phyloP scores from a whole-genome alignment of 2,797 vertebrate genomes.

The Protonibea diacanthus region DNA sequence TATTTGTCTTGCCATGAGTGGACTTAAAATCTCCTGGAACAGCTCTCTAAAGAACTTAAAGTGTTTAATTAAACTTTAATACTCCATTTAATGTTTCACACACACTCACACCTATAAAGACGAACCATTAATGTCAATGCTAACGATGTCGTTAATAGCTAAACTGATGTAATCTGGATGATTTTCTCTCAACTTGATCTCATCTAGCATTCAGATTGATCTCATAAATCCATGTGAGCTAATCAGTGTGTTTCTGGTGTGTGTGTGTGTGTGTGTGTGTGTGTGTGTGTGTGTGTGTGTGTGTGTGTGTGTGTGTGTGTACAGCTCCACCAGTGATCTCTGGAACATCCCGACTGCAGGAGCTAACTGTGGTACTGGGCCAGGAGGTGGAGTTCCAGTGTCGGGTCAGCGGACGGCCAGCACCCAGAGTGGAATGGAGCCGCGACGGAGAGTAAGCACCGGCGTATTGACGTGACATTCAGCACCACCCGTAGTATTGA shows the following conservation, averaged over 20 bases:
- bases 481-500: neutral
- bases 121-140: neutral
- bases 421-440: conserved; percentile 90
- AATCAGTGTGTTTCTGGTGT: conserved; percentile 2
- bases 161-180: neutral
- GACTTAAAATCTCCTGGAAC: neutral
- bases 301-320: conserved; percentile 29
- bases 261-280: conserved; percentile 15
- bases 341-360: conserved; percentile 84
- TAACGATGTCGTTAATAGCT: conserved; percentile 1
- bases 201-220: neutral
- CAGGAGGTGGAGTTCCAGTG: conserved; percentile 88
- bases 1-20: conserved; percentile 4
- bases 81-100: neutral
- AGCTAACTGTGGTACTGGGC: conserved; percentile 83
- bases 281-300: conserved; percentile 27
- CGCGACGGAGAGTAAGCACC: conserved; percentile 90
- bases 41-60: neutral
- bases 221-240: conserved; percentile 8
- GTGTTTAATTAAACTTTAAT: conserved; percentile 17
- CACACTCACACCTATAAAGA: neutral
- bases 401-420: conserved; percentile 84
- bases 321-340: conserved; percentile 89
- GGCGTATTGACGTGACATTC: conserved; percentile 21
- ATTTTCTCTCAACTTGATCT: neutral